phyloP scores from a whole-genome alignment of 2,888 invertebrate genomes.

The Sipunculus nudus region DNA sequence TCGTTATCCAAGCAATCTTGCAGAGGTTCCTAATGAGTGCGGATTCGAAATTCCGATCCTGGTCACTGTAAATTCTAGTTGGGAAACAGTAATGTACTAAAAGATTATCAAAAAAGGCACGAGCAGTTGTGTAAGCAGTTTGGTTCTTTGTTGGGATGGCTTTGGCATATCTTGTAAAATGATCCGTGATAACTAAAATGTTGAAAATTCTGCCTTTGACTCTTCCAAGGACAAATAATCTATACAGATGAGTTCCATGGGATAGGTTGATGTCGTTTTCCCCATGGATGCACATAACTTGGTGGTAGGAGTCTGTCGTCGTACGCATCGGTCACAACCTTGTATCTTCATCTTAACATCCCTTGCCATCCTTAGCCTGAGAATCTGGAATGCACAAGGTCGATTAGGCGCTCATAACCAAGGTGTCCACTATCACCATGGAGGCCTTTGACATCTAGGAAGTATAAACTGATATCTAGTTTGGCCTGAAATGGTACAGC shows the following conservation, averaged over 20 bases:
- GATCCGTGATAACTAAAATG: conserved; percentile 34
- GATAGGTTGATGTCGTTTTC: too few relatives aligned
- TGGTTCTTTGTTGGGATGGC: conserved; percentile 31
- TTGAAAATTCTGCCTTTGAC: conserved; percentile 20
- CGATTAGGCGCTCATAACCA: too few relatives aligned
- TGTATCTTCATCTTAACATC: too few relatives aligned
- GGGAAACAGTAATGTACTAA: conserved; percentile 31
- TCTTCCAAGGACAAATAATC: conserved; percentile 29
- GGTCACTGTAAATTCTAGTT: conserved; percentile 1
- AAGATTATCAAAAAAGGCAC: conserved; percentile 23
- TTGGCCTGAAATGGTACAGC: too few relatives aligned
- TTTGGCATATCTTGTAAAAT: conserved; percentile 31
- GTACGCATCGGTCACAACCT: too few relatives aligned
- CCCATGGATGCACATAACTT: too few relatives aligned
- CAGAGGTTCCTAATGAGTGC: conserved; percentile 2
- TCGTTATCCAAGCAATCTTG: not conserved
- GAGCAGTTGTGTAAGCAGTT: conserved; percentile 28
- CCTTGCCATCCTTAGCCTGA: too few relatives aligned
- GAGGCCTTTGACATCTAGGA: too few relatives aligned
- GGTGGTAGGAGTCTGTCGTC: too few relatives aligned
- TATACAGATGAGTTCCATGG: conserved; percentile 30
- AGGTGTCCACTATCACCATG: too few relatives aligned
- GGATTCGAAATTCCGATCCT: conserved; percentile 6
- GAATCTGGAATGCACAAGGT: too few relatives aligned
- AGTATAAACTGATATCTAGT: too few relatives aligned